Evolutionary conservation across 2,113 vertebrate genomes (phyloP).

Genomic region (Machaerirhynchus nigripectus): DNA sequence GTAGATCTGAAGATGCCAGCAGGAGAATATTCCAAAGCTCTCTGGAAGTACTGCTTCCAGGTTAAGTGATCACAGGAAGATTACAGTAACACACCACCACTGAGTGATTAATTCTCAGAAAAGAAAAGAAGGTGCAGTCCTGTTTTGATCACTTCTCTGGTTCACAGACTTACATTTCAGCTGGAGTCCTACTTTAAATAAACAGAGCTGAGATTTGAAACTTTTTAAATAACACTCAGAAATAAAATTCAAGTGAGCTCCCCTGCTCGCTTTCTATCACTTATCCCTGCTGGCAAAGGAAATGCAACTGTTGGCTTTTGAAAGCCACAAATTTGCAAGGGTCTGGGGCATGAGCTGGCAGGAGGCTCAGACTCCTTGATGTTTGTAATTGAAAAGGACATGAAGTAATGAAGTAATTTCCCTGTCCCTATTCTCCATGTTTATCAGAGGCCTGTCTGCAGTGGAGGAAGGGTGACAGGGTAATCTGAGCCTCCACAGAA

Average conservation of each 20-base stretch:
- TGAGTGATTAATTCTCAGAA: conserved; percentile 17
- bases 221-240: conserved; percentile 36
- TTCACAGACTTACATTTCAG: conserved; percentile 20
- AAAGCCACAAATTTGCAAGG: conserved; percentile 60
- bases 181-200: conserved; percentile 36
- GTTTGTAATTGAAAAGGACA: conserved; percentile 79
- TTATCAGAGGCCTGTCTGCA: conserved; percentile 75
- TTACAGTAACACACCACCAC: background rate
- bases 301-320: conserved; percentile 65
- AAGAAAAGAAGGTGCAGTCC: background rate
- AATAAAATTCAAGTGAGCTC: conserved; percentile 4
- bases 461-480: conserved; percentile 73
- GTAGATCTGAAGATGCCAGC: conserved; percentile 4
- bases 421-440: conserved; percentile 76
- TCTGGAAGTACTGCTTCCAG: conserved; percentile 18
- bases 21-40: background rate
- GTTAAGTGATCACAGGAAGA: conserved; percentile 26
- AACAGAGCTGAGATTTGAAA: conserved; percentile 36
- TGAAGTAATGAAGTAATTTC: conserved; percentile 83
- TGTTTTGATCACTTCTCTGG: conserved; percentile 29
- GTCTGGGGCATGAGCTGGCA: conserved; percentile 60
- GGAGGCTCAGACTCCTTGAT: conserved; percentile 59
- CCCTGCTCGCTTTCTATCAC: background rate
- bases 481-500: conserved; percentile 74
- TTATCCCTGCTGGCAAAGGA: conserved; percentile 47